A percentile compares a stretch with the other conserved stretches of the same genome.
Evolutionary conservation across 1,140 invertebrate species (phyloP).

Genomic region (Paralvinella palmiformis): DNA sequence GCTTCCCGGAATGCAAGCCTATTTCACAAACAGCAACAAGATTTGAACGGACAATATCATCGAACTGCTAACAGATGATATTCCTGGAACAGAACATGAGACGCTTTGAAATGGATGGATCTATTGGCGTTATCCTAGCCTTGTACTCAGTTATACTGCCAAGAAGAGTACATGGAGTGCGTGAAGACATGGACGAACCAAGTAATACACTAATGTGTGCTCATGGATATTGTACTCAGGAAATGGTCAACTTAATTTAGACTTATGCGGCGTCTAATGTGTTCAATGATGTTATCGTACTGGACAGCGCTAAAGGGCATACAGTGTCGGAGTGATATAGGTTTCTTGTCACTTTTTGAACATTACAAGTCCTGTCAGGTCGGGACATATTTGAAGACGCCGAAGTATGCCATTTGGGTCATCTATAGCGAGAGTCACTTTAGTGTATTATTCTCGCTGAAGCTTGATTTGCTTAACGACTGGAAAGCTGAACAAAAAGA

Average conservation of each 20-base stretch:
- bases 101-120: slow-evolving; percentile 44
- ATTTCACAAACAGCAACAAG: slow-evolving; percentile 33
- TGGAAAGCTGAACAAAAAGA: slow-evolving; percentile 46
- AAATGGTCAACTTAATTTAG: too few species aligned
- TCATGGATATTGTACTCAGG: slow-evolving; percentile 57
- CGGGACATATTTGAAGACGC: slow-evolving; percentile 55
- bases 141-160: slow-evolving; percentile 52
- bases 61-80: slow-evolving; percentile 44
- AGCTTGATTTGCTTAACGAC: slow-evolving; percentile 47
- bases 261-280: slow-evolving; percentile 57
- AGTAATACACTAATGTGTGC: slow-evolving; percentile 51
- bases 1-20: slow-evolving; percentile 32
- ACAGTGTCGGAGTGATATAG: slow-evolving; percentile 49
- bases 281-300: slow-evolving; percentile 54
- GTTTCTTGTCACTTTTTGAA: slow-evolving; percentile 57
- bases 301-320: slow-evolving; percentile 53
- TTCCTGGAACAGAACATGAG: slow-evolving; percentile 35
- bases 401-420: slow-evolving; percentile 57
- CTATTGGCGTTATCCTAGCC: slow-evolving; percentile 45
- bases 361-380: slow-evolving; percentile 57
- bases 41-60: slow-evolving; percentile 48
- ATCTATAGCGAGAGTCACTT: slow-evolving; percentile 58
- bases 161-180: slow-evolving; percentile 43
- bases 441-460: slow-evolving; percentile 53
- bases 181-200: slow-evolving; percentile 54